phyloP scores from a whole-genome alignment of 2,797 vertebrate species.

The Enteromius paludinosus region DNA sequence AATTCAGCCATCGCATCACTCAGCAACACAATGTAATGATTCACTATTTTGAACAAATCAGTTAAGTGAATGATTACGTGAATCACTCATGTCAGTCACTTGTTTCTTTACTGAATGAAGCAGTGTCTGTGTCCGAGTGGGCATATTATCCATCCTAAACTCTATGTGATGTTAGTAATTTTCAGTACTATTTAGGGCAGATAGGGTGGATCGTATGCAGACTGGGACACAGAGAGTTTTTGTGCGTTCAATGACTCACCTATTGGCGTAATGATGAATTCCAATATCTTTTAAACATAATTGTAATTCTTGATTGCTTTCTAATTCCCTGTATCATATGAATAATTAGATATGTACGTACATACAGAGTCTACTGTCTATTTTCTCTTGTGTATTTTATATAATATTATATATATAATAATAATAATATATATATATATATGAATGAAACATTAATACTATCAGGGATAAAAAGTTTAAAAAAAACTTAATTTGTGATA shows the following conservation, averaged over 20 bases:
- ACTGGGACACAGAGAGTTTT: too few relatives aligned
- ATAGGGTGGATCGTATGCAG: too few relatives aligned
- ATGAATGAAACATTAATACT: too few relatives aligned
- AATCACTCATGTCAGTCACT: background rate
- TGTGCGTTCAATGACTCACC: background rate
- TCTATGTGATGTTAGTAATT: too few relatives aligned
- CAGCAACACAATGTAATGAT: background rate
- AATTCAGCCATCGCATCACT: background rate
- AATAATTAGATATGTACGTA: background rate
- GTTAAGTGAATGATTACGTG: background rate
- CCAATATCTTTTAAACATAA: background rate
- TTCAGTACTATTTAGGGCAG: too few relatives aligned
- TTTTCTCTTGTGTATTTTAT: too few relatives aligned
- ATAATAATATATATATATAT: too few relatives aligned
- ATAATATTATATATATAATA: too few relatives aligned
- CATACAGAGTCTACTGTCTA: too few relatives aligned
- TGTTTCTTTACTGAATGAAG: background rate
- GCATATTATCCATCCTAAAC: too few relatives aligned
- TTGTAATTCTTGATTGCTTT: background rate
- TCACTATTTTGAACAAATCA: background rate
- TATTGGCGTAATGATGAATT: background rate
- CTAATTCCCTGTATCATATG: background rate
- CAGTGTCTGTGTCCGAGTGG: background rate
- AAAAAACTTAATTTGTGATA: too few relatives aligned
- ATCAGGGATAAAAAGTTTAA: too few relatives aligned